Conservation (phyloP, 2,888 invertebrate genomes). For the Sminthurides aquaticus region DNA sequence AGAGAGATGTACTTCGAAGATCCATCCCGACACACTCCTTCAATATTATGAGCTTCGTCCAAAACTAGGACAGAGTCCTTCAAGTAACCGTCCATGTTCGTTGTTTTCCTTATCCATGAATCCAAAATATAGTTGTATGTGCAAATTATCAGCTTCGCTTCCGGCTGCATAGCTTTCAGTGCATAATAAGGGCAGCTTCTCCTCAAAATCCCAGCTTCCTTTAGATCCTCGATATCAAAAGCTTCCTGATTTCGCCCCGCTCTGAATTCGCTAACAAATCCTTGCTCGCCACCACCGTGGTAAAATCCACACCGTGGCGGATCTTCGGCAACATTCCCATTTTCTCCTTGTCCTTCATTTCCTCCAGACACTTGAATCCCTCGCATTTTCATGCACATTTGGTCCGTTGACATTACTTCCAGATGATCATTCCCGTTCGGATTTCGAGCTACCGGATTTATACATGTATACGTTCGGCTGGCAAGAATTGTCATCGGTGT, state of each 20-base stretch:
- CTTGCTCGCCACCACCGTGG: no score
- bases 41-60: constrained; percentile 56
- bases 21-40: constrained; percentile 50
- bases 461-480: constrained; percentile 27
- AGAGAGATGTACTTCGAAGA: not conserved
- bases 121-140: constrained; percentile 55
- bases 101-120: constrained; percentile 47
- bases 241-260: no score
- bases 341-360: no score
- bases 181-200: not conserved
- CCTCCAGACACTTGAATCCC: no score
- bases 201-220: no score
- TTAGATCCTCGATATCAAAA: no score
- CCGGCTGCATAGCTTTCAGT: constrained; percentile 8
- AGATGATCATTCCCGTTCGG: no score
- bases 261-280: no score
- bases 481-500: constrained; percentile 32
- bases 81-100: constrained; percentile 49
- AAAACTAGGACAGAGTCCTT: constrained; percentile 50
- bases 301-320: not conserved
- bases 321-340: not conserved
- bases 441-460: constrained; percentile 15
- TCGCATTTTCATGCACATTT: no score
- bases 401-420: no score
- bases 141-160: constrained; percentile 50